phyloP scores from a whole-genome alignment of 2,113 vertebrate species.

The Periophthalmodon schlosseri region DNA sequence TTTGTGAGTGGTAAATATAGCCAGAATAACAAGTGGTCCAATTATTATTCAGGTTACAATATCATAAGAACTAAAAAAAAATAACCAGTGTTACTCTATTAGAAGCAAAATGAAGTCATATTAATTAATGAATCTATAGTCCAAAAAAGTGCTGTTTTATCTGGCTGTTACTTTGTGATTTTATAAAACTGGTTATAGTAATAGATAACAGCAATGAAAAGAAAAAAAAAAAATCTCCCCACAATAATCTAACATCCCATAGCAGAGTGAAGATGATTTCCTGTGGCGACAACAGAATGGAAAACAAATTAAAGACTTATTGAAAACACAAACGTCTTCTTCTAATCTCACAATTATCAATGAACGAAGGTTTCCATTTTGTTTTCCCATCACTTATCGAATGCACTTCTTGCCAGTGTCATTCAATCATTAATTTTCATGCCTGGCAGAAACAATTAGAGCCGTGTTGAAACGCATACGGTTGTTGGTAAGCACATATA shows the following conservation, averaged over 20 bases:
- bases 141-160: no score
- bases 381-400: background rate
- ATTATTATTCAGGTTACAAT: no score
- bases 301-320: background rate
- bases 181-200: no score
- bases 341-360: background rate
- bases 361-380: background rate
- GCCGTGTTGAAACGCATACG: conserved; percentile 48
- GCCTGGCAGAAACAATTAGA: conserved; percentile 55
- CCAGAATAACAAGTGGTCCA: no score
- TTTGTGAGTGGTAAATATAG: no score
- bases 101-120: no score
- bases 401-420: conserved; percentile 3
- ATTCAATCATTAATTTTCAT: conserved; percentile 34
- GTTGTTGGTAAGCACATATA: conserved; percentile 26
- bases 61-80: no score
- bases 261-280: background rate
- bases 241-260: background rate
- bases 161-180: no score
- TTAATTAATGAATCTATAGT: no score
- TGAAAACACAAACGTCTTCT: background rate
- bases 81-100: no score
- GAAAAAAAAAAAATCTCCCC: no score
- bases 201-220: no score
- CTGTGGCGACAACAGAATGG: background rate